These are phyloP conservation scores for Bombyx mandarina DNA, from an alignment of 1,140 invertebrate species.

Conservation along the genomic window DNA sequence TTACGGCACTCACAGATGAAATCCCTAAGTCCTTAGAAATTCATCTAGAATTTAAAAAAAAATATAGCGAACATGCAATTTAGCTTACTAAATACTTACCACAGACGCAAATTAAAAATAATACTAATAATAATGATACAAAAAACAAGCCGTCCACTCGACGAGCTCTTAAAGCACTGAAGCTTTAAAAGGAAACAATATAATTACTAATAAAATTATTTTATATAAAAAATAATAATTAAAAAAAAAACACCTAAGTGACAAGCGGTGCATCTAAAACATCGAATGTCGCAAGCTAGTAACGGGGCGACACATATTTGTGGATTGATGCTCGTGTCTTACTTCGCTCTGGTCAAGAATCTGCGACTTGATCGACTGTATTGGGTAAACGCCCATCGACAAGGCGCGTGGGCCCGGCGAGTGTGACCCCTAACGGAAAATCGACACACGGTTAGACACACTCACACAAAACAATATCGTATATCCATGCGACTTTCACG, in stretches of 20 bases:
- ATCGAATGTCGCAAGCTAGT: constrained; percentile 59
- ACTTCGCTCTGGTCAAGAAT: constrained; percentile 88
- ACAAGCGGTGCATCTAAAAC: constrained; percentile 67
- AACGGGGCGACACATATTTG: constrained; percentile 51
- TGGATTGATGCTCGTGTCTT: constrained; percentile 74
- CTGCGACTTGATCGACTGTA: constrained; percentile 87
- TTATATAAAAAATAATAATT: not conserved
- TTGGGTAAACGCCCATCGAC: constrained; percentile 89
- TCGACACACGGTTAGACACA: constrained; percentile 68
- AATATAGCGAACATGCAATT: constrained; percentile 19
- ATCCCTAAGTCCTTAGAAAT: too few relatives aligned
- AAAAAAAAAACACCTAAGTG: constrained; percentile 59
- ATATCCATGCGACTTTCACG: constrained; percentile 44
- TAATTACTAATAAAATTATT: too few relatives aligned
- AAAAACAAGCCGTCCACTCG: not conserved
- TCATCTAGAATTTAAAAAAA: not conserved
- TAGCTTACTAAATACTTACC: constrained; percentile 24
- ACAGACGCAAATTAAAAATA: constrained; percentile 20
- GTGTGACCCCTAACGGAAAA: constrained; percentile 83
- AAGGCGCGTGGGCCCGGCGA: constrained; percentile 88
- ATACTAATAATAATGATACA: constrained; percentile 11
- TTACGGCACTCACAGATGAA: too few relatives aligned
- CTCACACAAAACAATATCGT: constrained; percentile 56
- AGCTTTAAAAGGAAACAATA: not conserved
- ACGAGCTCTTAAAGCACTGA: constrained; percentile 23